phyloP scores from a whole-genome alignment of 2,797 vertebrate genomes.

The Pseudochaenichthys georgianus region DNA sequence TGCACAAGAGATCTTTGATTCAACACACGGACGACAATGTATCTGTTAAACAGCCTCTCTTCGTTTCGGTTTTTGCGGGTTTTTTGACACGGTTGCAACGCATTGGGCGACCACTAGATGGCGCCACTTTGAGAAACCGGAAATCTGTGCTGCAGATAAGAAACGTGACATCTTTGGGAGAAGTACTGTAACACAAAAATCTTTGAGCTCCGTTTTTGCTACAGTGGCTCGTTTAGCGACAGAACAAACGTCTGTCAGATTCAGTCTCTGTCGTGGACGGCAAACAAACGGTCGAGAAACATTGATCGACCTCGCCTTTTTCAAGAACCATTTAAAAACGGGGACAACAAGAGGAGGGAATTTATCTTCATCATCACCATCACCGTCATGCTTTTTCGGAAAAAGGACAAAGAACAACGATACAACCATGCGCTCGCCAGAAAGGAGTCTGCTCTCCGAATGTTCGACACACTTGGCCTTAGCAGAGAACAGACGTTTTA shows the following conservation, averaged over 20 bases:
- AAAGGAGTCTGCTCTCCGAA: constrained; percentile 35
- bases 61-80: background rate
- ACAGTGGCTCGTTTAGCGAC: constrained; percentile 49
- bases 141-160: constrained; percentile 28
- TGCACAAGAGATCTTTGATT: constrained; percentile 65
- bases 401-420: constrained; percentile 46
- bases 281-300: background rate
- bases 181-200: constrained; percentile 9
- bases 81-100: background rate
- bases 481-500: constrained; percentile 33
- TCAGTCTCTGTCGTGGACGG: constrained; percentile 23
- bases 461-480: constrained; percentile 26
- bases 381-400: constrained; percentile 61
- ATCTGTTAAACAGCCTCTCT: constrained; percentile 31
- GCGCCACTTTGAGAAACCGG: constrained; percentile 25
- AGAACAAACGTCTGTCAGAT: constrained; percentile 12
- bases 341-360: constrained; percentile 43
- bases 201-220: constrained; percentile 47
- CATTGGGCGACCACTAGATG: constrained; percentile 39
- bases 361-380: constrained; percentile 51
- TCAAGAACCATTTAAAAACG: constrained; percentile 16
- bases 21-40: constrained; percentile 42
- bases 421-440: constrained; percentile 61
- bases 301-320: constrained; percentile 13
- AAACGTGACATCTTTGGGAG: constrained; percentile 66